phyloP scores from a whole-genome alignment of 2,888 invertebrate species.

The Oscheius sp. region DNA sequence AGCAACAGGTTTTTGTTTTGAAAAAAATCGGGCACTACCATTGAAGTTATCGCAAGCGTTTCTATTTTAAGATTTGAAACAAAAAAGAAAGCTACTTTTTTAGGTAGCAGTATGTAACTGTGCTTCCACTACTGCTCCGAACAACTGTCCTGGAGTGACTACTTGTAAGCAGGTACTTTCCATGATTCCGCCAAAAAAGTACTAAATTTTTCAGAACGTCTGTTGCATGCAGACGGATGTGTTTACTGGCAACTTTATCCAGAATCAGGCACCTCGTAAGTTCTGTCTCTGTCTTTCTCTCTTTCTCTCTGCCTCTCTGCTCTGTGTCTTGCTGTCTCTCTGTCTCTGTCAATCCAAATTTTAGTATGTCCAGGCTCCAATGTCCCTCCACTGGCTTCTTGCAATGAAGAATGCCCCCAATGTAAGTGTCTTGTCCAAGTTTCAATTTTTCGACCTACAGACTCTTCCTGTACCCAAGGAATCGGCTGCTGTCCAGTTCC shows the following conservation, averaged over 20 bases:
- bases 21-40: neutral
- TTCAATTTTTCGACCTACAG: slow-evolving; percentile 39
- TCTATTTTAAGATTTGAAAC: too few relatives aligned
- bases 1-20: slow-evolving; percentile 14
- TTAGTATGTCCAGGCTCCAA: slow-evolving; percentile 61
- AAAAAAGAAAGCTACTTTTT: neutral
- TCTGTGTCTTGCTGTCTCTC: too few relatives aligned
- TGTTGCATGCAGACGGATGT: slow-evolving; percentile 59
- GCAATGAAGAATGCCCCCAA: slow-evolving; percentile 57
- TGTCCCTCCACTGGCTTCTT: slow-evolving; percentile 59
- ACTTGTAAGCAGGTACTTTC: slow-evolving; percentile 53
- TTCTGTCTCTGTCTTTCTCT: neutral
- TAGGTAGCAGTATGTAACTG: slow-evolving; percentile 59
- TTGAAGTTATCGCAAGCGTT: neutral
- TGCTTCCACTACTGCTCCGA: slow-evolving; percentile 43
- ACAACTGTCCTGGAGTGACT: slow-evolving; percentile 60
- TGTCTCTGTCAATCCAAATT: too few relatives aligned
- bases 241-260: slow-evolving; percentile 46
- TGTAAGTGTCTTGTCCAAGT: slow-evolving; percentile 35
- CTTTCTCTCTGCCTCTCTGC: too few relatives aligned
- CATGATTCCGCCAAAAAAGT: neutral
- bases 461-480: slow-evolving; percentile 60
- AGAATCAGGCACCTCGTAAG: slow-evolving; percentile 58
- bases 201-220: slow-evolving; percentile 51
- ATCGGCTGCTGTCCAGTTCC: slow-evolving; percentile 62